Evolutionary conservation across 2,113 vertebrate genomes (phyloP).

Genomic region (Maccullochella peelii): DNA sequence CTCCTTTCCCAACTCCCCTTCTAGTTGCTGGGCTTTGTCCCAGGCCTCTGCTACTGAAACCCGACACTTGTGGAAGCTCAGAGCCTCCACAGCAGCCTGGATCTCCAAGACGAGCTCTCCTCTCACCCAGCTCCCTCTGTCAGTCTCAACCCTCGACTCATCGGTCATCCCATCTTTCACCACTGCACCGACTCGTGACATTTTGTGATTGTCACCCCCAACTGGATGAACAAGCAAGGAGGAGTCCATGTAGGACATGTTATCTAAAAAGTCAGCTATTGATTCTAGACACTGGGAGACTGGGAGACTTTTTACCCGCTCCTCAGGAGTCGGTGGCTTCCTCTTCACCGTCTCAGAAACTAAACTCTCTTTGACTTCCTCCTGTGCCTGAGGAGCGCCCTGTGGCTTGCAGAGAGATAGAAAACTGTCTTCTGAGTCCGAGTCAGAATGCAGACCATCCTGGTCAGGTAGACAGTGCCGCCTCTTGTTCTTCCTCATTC

Average conservation of each 20-base stretch:
- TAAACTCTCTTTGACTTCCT: slow-evolving; percentile 9
- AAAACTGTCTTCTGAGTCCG: slow-evolving; percentile 80
- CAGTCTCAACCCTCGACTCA: slow-evolving; percentile 84
- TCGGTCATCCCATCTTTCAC: slow-evolving; percentile 94
- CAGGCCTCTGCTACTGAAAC: slow-evolving; percentile 81
- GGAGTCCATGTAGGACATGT: slow-evolving; percentile 92
- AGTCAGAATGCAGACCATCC: slow-evolving; percentile 69
- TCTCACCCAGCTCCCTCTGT: slow-evolving; percentile 64
- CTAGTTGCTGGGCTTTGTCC: slow-evolving; percentile 79
- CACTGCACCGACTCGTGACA: slow-evolving; percentile 78
- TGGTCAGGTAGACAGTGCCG: background rate
- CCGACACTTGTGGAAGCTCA: slow-evolving; percentile 89
- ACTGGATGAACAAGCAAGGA: slow-evolving; percentile 67
- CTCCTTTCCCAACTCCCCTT: slow-evolving; percentile 76
- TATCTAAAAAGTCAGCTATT: slow-evolving; percentile 90
- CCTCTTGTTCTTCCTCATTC: slow-evolving; percentile 83
- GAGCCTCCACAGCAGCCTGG: slow-evolving; percentile 86
- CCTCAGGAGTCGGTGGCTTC: slow-evolving; percentile 72
- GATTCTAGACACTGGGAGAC: slow-evolving; percentile 87
- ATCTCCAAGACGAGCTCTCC: slow-evolving; percentile 80
- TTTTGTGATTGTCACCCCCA: slow-evolving; percentile 67
- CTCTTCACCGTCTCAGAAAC: slow-evolving; percentile 38
- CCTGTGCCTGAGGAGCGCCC: background rate
- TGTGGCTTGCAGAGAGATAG: slow-evolving; percentile 66
- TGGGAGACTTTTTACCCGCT: slow-evolving; percentile 75